Evolutionary conservation across 2,113 vertebrate species (phyloP).

Genomic region (Garra rufa): DNA sequence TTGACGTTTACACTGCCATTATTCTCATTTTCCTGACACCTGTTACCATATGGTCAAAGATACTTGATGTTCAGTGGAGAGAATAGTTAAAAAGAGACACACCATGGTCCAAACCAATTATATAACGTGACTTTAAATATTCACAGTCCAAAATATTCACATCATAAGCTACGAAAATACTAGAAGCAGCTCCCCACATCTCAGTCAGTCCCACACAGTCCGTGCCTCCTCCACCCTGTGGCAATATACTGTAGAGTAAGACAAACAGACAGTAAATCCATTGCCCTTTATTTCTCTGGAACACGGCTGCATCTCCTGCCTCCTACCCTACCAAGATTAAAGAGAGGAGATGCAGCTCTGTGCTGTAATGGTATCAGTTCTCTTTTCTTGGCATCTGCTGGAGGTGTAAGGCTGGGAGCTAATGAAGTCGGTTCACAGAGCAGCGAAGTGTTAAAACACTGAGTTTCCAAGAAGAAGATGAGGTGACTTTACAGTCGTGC

Average conservation of each 20-base stretch:
- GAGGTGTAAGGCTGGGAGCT: background rate
- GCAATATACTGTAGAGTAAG: constrained; percentile 13
- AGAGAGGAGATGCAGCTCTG: constrained; percentile 12
- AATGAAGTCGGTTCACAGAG: constrained; percentile 12
- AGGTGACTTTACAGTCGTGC: constrained; percentile 38
- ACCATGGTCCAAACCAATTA: constrained; percentile 2
- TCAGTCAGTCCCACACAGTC: constrained; percentile 27
- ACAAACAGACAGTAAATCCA: constrained; percentile 31
- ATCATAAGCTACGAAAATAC: constrained; percentile 4
- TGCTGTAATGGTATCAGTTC: constrained; percentile 17
- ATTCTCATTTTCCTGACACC: background rate
- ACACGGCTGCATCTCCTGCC: constrained; percentile 25
- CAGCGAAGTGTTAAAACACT: constrained; percentile 22
- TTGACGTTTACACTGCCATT: constrained; percentile 23
- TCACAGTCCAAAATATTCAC: background rate
- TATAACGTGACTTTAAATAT: background rate
- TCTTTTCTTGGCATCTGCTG: constrained; percentile 31
- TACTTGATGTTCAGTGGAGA: background rate
- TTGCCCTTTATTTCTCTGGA: constrained; percentile 37
- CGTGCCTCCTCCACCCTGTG: constrained; percentile 18
- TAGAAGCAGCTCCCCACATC: constrained; percentile 11
- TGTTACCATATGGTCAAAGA: background rate
- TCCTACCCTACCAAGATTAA: constrained; percentile 31
- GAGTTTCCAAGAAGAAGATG: constrained; percentile 29
- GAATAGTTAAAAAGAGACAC: background rate